Evolutionary conservation across 2,888 invertebrate species (phyloP).

Genomic region (Clostera curtula): DNA sequence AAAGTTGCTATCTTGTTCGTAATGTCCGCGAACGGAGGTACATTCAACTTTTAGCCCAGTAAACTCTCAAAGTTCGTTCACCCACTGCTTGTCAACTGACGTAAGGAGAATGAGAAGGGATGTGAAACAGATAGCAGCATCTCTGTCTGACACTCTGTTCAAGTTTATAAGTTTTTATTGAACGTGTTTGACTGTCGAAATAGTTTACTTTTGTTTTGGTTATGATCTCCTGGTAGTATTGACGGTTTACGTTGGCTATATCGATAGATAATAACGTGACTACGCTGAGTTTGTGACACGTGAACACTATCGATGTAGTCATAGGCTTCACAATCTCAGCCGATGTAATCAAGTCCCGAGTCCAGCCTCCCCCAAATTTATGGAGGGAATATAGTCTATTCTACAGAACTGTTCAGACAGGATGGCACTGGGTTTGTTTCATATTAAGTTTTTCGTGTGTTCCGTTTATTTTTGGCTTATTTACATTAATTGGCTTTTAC

Average conservation of each 20-base stretch:
- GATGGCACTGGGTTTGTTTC: no score
- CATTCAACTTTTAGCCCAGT: slow-evolving; percentile 76
- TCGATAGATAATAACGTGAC: slow-evolving; percentile 62
- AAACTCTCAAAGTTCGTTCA: slow-evolving; percentile 74
- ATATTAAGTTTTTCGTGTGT: no score
- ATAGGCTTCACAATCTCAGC: no score
- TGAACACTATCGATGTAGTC: slow-evolving; percentile 20
- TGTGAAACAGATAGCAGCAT: slow-evolving; percentile 44
- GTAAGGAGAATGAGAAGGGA: slow-evolving; percentile 56
- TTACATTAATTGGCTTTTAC: no score
- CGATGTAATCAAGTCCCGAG: no score
- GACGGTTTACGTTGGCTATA: slow-evolving; percentile 67
- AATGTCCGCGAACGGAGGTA: slow-evolving; percentile 75
- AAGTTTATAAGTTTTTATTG: slow-evolving; percentile 69
- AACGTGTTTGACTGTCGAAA: slow-evolving; percentile 61
- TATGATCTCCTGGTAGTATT: slow-evolving; percentile 67
- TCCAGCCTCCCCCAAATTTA: no score
- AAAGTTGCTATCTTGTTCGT: slow-evolving; percentile 75
- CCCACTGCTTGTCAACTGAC: slow-evolving; percentile 75
- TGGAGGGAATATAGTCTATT: no score
- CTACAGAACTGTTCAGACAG: no score
- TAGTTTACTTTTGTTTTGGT: slow-evolving; percentile 55
- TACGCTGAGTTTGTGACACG: slow-evolving; percentile 32
- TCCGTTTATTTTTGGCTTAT: no score
- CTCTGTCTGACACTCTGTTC: slow-evolving; percentile 51